phyloP scores from a whole-genome alignment of 2,113 vertebrate genomes.

The Macaca nemestrina region DNA sequence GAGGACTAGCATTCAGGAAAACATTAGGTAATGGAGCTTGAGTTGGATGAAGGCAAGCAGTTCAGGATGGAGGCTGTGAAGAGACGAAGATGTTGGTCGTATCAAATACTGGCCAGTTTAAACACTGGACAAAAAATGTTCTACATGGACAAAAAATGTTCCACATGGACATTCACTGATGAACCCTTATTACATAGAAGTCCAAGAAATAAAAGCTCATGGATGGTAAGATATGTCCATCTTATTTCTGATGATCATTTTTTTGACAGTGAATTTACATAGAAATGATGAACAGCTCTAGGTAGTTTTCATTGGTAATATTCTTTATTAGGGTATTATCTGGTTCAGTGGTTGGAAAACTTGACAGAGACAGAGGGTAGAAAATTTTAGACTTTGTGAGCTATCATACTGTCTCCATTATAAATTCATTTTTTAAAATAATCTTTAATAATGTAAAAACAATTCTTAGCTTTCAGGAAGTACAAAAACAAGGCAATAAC shows the following conservation, averaged over 20 bases:
- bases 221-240: neutral
- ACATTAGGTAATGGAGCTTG: neutral
- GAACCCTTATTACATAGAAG: neutral
- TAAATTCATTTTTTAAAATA: neutral
- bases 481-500: neutral
- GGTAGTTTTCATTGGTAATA: neutral
- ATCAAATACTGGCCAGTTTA: neutral
- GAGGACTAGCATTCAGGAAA: neutral
- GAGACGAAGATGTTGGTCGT: neutral
- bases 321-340: neutral
- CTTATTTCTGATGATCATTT: neutral
- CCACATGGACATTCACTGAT: neutral
- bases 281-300: neutral
- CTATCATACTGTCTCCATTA: neutral
- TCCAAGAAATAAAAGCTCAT: neutral
- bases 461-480: neutral
- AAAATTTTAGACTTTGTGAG: neutral
- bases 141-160: neutral
- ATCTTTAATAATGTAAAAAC: neutral
- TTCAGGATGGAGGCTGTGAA: neutral
- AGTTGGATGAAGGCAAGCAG: neutral
- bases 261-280: neutral
- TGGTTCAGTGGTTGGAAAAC: neutral
- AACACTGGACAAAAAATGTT: neutral
- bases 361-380: neutral